Evolutionary conservation across 2,113 vertebrate species (phyloP).

Genomic region (Oreochromis spilurus): DNA sequence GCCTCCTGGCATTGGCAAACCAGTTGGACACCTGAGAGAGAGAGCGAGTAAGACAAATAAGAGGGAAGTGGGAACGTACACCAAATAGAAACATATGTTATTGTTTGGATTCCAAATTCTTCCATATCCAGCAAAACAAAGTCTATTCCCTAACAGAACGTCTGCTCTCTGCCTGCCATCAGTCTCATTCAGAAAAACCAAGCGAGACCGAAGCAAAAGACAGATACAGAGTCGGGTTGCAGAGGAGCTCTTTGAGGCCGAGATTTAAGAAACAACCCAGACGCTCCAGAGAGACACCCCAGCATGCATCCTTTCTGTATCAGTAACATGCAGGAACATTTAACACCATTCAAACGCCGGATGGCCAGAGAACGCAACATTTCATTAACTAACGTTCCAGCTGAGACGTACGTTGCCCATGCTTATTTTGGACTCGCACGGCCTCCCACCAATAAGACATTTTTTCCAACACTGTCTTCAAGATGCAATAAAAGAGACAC

Average conservation of each 20-base stretch:
- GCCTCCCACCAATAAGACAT: slow-evolving; percentile 52
- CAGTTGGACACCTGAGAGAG: slow-evolving; percentile 90
- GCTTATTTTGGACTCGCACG: slow-evolving; percentile 61
- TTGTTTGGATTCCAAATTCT: slow-evolving; percentile 36
- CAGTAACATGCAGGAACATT: slow-evolving; percentile 44
- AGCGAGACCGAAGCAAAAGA: neutral
- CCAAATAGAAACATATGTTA: slow-evolving; percentile 28
- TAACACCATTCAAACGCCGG: slow-evolving; percentile 11
- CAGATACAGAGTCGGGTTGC: slow-evolving; percentile 39
- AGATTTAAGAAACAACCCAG: slow-evolving; percentile 49
- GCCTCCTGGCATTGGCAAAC: slow-evolving; percentile 96
- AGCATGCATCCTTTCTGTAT: slow-evolving; percentile 40
- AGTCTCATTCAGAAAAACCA: slow-evolving; percentile 19
- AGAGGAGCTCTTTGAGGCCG: slow-evolving; percentile 1
- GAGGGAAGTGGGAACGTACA: neutral
- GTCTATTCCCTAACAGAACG: slow-evolving; percentile 20
- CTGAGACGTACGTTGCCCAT: slow-evolving; percentile 21
- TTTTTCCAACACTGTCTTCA: slow-evolving; percentile 65
- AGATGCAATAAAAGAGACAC: slow-evolving; percentile 71
- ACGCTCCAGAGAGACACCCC: slow-evolving; percentile 24
- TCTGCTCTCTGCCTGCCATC: slow-evolving; percentile 17
- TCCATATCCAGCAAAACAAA: slow-evolving; percentile 33
- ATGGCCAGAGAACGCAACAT: slow-evolving; percentile 38
- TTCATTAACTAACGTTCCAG: slow-evolving; percentile 59
- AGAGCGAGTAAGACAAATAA: neutral